These are phyloP conservation scores for Pelobates cultripes DNA, from an alignment of 2,797 vertebrate species.

Conservation along the genomic window DNA sequence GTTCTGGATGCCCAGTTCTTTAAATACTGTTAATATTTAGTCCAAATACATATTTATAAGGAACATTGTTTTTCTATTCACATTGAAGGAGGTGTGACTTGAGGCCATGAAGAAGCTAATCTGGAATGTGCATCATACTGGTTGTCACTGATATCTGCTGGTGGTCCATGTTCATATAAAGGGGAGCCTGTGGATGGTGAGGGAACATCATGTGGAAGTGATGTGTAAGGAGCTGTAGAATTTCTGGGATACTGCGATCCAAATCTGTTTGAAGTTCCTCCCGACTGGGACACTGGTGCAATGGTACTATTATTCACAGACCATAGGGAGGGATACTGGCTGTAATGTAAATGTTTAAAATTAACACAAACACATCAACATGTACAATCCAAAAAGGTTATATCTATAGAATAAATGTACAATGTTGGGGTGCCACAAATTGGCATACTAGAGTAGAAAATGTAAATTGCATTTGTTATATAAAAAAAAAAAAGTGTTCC, in stretches of 20 bases:
- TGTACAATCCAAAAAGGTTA: no score
- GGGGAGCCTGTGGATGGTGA: conserved; percentile 79
- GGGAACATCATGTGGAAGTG: conserved; percentile 75
- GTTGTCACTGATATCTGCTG: conserved; percentile 75
- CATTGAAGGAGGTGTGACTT: conserved; percentile 86
- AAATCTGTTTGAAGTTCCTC: conserved; percentile 77
- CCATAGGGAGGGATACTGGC: conserved; percentile 93
- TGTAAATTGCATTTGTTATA: background rate
- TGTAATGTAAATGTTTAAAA: conserved; percentile 60
- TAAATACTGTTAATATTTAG: background rate
- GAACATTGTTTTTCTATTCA: conserved; percentile 62
- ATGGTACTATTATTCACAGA: conserved; percentile 82
- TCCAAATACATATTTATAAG: background rate
- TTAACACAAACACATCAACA: no score
- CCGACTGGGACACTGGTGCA: conserved; percentile 79
- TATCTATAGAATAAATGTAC: no score
- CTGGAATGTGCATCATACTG: conserved; percentile 82
- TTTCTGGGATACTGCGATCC: conserved; percentile 85
- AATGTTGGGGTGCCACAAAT: background rate
- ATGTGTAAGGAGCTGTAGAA: conserved; percentile 76
- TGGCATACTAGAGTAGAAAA: background rate
- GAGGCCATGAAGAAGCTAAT: conserved; percentile 83
- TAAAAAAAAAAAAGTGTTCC: background rate
- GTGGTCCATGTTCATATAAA: conserved; percentile 77
- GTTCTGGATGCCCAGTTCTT: no score